Evolutionary conservation across 2,888 invertebrate genomes (phyloP), one percentile per base, ranked within the genome.

Genomic region (Andrena haemorrhoa): DNA sequence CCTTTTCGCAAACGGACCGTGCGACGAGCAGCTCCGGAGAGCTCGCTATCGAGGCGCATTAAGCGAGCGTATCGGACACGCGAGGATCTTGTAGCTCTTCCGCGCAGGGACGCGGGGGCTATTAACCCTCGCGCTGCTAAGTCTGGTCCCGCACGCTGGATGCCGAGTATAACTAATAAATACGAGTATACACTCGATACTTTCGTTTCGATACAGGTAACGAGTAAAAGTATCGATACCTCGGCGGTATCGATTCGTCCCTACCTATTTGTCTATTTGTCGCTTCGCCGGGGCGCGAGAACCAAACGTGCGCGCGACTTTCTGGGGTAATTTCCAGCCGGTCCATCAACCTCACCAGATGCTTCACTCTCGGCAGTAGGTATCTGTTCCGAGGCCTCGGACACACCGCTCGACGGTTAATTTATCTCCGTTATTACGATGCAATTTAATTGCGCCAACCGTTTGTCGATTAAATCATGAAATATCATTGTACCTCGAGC

Each of bases 61-160:
- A 65, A 74, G 58, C 65, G 73, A 74, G 47, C 73, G 65, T 74
- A 20, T 75, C 70, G 63, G n/a, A 60, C 75, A 69, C 75, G 56
- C 66, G 72, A 66, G 84, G 69, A 79, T 79, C 65, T 47, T 51
- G 23, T 29, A 20, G 16, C 51, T 41, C 41, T 61, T 29, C 63
- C 71, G 63, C 26, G 31, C 49, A 20, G 20, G 31, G 49, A 49
- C 61, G 31, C 12, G 65, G 10, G 10, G 66, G 47, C 66, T 66
- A 74, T 66, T 74, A 66, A 74, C 66, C 47, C n/a, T n/a, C 23
- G 23, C 23, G 23, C 4, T 26, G 56, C 1, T 51, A 8, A 20
- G 20, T 51, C 51, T 51, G 2, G 7, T 4, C 20, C 23, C 0
- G 56, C 56, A 12, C 20, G 23, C 56, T 20, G 56, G 26, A 56